Base-by-base conservation (phyloP, 2,888 invertebrate species). In the Agriotes lineatus region DNA sequence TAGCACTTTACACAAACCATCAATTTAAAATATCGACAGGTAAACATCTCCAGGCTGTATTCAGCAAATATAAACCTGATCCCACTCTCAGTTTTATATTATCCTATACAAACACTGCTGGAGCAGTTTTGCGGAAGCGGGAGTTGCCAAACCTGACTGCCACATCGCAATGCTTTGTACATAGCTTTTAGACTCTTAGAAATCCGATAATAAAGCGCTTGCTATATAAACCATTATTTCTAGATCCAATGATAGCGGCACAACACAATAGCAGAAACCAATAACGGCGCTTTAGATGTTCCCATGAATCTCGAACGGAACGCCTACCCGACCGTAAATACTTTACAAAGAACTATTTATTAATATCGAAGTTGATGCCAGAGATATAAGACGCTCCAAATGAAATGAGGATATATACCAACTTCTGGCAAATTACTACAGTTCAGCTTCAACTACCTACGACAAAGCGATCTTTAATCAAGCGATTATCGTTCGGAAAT, bases 251-350 rank as follows among this genome's bases (percentile, higher is more conserved):
- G 68, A 70, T 70, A 67, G 50, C 67, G 57, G 63, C 58, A 70
- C 70, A 71, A 74, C 71, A 76, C 76, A 76, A 77, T 77, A 69
- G 77, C 71, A 74, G 75, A 76, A 77, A 77, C 77, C 77, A 76
- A 77, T 77, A 77, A 75, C 73, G 74, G 59, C 69, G 70, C 74
- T 73, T 60, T 73, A 75, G 77, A 82, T 80, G 80, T 79, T 76
- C 81, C 81, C 79, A 81, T 83, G 83, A 84, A 83, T 84, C 83
- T 82, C 75, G 78, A 79, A 78, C 79, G 75, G 72, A 76, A 77
- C 77, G 77, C 77, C 77, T 75, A 76, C 71, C 71, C 71, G 73
- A 75, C 74, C 77, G 77, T 77, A 76, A 76, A 77, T 76, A 73
- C 77, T 76, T 76, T 76, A 75, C 76, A 76, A 76, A 76, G 77